These are phyloP conservation scores for Ethmia dodecea DNA, from an alignment of 2,888 invertebrate genomes.

Conservation along the genomic window DNA sequence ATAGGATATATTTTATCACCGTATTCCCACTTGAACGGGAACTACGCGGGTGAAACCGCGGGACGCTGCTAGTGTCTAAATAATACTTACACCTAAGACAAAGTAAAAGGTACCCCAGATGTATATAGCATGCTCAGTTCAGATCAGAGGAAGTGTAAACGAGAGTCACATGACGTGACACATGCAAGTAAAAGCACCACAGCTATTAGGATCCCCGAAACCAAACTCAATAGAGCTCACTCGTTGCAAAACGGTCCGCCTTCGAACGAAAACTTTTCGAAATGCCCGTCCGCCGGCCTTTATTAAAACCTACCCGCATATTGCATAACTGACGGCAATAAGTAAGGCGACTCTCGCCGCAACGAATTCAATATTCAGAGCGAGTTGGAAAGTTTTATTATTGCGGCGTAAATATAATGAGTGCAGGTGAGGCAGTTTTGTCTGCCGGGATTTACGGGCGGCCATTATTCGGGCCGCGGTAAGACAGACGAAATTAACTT, in stretches of 20 bases:
- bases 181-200: too few species aligned
- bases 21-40: too few species aligned
- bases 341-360: slow-evolving; percentile 67
- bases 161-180: too few species aligned
- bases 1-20: too few species aligned
- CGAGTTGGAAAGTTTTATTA: slow-evolving; percentile 74
- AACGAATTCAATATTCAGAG: slow-evolving; percentile 72
- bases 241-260: slow-evolving; percentile 58
- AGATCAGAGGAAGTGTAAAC: too few species aligned
- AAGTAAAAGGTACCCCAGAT: too few species aligned
- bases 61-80: too few species aligned
- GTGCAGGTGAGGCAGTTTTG: slow-evolving; percentile 70
- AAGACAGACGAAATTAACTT: slow-evolving; percentile 59
- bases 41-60: too few species aligned
- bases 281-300: slow-evolving; percentile 63
- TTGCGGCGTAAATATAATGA: slow-evolving; percentile 76
- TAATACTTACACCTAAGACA: too few species aligned
- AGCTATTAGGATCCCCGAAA: too few species aligned
- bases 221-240: slow-evolving; percentile 41
- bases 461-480: slow-evolving; percentile 44
- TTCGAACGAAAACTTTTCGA: slow-evolving; percentile 72
- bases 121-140: too few species aligned
- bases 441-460: slow-evolving; percentile 63
- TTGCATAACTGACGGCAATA: slow-evolving; percentile 64
- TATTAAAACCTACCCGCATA: slow-evolving; percentile 72